A percentile compares a stretch with the other conserved stretches of the same genome.
phyloP scores from a whole-genome alignment of 2,113 vertebrate species.

The Pampusana beccarii region DNA sequence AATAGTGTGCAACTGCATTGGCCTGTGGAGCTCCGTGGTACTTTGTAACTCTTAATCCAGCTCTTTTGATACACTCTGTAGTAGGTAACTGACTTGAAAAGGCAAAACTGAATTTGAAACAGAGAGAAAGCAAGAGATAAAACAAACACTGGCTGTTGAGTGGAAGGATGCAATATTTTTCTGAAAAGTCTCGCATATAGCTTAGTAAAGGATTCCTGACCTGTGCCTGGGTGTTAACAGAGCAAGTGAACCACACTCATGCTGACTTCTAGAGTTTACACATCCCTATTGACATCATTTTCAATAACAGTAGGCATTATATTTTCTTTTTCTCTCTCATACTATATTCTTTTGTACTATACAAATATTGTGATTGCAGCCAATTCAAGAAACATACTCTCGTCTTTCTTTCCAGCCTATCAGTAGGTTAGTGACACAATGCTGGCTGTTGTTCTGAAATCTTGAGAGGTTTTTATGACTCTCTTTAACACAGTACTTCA shows the following conservation, averaged over 20 bases:
- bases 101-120: background rate
- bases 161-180: background rate
- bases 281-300: background rate
- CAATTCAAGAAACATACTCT: background rate
- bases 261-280: background rate
- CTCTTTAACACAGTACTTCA: background rate
- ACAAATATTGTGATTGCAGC: slow-evolving; percentile 24
- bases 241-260: background rate
- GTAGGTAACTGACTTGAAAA: background rate
- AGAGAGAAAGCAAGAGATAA: background rate
- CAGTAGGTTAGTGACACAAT: background rate
- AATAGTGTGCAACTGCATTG: background rate
- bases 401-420: background rate
- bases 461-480: background rate
- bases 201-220: background rate
- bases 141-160: background rate
- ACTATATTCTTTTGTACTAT: background rate
- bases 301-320: background rate
- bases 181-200: background rate
- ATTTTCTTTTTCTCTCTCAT: background rate
- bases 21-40: background rate
- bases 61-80: background rate
- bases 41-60: background rate
- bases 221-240: background rate
- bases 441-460: slow-evolving; percentile 9